Conservation (phyloP, 2,888 invertebrate genomes). For the Thymelicus sylvestris region DNA sequence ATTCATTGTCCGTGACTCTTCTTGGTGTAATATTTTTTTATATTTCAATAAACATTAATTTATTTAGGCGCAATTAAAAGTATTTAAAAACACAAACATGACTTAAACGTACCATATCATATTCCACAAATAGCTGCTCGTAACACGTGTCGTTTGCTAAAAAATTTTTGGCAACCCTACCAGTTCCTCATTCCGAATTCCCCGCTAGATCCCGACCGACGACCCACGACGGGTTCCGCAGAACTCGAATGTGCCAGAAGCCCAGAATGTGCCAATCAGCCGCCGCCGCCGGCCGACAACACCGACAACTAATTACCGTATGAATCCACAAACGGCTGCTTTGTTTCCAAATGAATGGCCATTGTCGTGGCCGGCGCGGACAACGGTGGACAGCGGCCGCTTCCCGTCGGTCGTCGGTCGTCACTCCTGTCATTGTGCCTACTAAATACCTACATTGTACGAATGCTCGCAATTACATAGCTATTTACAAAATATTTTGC, state of each 20-base stretch:
- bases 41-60: too few species aligned
- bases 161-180: not conserved
- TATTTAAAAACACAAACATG: too few species aligned
- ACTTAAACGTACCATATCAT: too few species aligned
- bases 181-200: not conserved
- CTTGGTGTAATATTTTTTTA: too few species aligned
- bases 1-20: too few species aligned
- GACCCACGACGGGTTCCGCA: not conserved
- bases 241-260: not conserved
- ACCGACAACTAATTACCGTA: slow-evolving; percentile 14
- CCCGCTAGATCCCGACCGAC: not conserved
- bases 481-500: too few species aligned
- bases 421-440: too few species aligned
- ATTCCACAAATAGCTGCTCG: not conserved
- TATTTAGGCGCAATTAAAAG: too few species aligned
- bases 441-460: too few species aligned
- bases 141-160: not conserved
- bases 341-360: slow-evolving; percentile 19
- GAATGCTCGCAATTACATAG: too few species aligned
- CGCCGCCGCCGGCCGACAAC: not conserved
- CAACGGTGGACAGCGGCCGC: not conserved
- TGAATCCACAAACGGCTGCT: slow-evolving; percentile 18
- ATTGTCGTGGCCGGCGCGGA: not conserved
- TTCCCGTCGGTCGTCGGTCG: not conserved
- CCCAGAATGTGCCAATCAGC: slow-evolving; percentile 4